A percentile compares a stretch with the other conserved stretches of the same genome.
Evolutionary conservation across 2,888 invertebrate genomes (phyloP).

Genomic region (Eupithecia centaureata): DNA sequence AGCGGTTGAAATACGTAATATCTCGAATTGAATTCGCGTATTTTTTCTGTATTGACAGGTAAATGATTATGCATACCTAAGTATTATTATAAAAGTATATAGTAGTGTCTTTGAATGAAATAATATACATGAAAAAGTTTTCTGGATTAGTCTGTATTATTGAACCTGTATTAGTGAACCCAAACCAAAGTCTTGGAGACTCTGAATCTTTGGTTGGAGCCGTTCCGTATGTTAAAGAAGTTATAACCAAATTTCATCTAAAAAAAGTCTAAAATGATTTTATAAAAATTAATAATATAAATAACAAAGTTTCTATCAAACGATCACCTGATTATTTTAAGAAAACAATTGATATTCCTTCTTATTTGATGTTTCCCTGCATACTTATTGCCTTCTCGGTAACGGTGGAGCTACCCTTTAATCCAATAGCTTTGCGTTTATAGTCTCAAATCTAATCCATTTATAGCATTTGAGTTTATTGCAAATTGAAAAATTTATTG

Average conservation of each 20-base stretch:
- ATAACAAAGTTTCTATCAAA: too few species aligned
- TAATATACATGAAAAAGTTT: too few species aligned
- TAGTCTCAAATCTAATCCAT: constrained; percentile 8
- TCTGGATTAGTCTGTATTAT: too few species aligned
- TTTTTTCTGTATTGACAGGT: background rate
- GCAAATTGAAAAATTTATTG: constrained; percentile 18
- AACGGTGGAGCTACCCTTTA: background rate
- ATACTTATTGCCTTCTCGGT: background rate
- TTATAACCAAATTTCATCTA: too few species aligned
- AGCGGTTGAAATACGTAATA: background rate
- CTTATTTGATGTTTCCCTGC: background rate
- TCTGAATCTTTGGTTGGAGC: too few species aligned
- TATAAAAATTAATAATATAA: too few species aligned
- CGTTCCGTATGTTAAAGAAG: too few species aligned
- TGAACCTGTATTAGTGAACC: too few species aligned
- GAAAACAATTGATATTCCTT: background rate
- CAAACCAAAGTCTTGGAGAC: too few species aligned
- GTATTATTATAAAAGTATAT: too few species aligned
- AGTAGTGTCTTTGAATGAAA: too few species aligned
- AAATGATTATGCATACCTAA: background rate
- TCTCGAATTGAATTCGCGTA: background rate
- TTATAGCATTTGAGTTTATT: constrained; percentile 19
- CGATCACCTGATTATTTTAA: background rate
- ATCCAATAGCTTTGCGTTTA: constrained; percentile 8
- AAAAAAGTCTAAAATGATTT: too few species aligned